Percentiles rank a stretch among this genome's conserved stretches.
phyloP scores from a whole-genome alignment of 1,140 invertebrate genomes.

The Agraylea sexmaculata region DNA sequence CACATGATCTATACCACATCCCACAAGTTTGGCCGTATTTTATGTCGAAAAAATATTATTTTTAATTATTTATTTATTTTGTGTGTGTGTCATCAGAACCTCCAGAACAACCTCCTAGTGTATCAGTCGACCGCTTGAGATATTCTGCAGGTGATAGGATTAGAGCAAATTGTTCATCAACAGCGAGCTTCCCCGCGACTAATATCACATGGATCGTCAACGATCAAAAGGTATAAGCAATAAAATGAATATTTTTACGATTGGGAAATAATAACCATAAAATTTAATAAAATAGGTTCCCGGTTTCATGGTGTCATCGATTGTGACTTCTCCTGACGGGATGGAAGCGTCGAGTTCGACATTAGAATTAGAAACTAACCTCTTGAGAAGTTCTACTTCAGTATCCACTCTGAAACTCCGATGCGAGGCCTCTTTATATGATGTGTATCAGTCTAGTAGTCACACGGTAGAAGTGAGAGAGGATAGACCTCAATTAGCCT shows the following conservation, averaged over 20 bases:
- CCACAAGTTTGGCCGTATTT: not conserved
- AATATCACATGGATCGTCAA: conserved; percentile 56
- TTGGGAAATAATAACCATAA: no score
- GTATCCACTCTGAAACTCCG: conserved; percentile 36
- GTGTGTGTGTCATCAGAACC: conserved; percentile 30
- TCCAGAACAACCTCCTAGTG: conserved; percentile 39
- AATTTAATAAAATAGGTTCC: no score
- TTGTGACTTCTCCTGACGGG: conserved; percentile 36
- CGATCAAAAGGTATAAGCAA: conserved; percentile 41
- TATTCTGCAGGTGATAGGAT: conserved; percentile 39
- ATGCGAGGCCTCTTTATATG: conserved; percentile 37
- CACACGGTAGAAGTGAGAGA: conserved; percentile 35
- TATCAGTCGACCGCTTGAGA: conserved; percentile 38
- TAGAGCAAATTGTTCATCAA: conserved; percentile 40
- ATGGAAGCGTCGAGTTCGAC: conserved; percentile 35
- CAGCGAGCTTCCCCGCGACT: conserved; percentile 43
- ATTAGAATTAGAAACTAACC: conserved; percentile 35
- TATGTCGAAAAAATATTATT: not conserved
- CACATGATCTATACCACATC: no score
- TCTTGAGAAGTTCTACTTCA: conserved; percentile 25
- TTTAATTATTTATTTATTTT: not conserved
- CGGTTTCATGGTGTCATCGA: conserved; percentile 36
- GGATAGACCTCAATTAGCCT: conserved; percentile 35
- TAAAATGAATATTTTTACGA: no score
- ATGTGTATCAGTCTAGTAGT: conserved; percentile 36